A percentile compares a stretch with the other conserved stretches of the same genome.
These are phyloP conservation scores for Regulus satrapa DNA, from an alignment of 2,113 vertebrate genomes.

Conservation along the genomic window DNA sequence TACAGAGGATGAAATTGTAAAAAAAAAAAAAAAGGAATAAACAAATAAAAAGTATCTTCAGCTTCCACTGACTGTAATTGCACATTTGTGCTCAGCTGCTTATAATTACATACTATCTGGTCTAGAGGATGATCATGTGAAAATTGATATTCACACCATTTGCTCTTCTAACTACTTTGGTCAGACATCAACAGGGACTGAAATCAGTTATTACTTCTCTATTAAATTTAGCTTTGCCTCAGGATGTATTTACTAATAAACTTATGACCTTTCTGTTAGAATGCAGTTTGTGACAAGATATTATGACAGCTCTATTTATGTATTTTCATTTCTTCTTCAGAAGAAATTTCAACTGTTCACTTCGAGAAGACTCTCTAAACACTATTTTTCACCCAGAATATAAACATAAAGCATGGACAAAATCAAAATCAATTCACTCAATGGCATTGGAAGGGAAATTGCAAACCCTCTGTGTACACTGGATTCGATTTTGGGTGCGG, in stretches of 20 bases:
- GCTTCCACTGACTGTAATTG: neutral
- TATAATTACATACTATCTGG: conserved; percentile 58
- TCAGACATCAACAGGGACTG: conserved; percentile 24
- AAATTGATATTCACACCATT: conserved; percentile 64
- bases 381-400: neutral
- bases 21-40: neutral
- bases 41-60: neutral
- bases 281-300: conserved; percentile 37
- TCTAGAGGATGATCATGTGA: conserved; percentile 23
- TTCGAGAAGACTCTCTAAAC: neutral
- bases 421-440: neutral
- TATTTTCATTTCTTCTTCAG: neutral
- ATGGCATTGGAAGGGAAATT: neutral
- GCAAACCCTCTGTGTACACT: neutral
- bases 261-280: conserved; percentile 61
- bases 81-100: conserved; percentile 30
- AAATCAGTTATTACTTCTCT: conserved; percentile 53
- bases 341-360: neutral
- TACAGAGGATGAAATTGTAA: neutral
- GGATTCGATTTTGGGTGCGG: neutral
- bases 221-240: conserved; percentile 64
- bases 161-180: conserved; percentile 54
- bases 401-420: neutral
- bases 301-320: conserved; percentile 22
- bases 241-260: conserved; percentile 60